These are phyloP conservation scores for Chiloscyllium plagiosum DNA, from an alignment of 2,113 vertebrate genomes.

Conservation along the genomic window DNA sequence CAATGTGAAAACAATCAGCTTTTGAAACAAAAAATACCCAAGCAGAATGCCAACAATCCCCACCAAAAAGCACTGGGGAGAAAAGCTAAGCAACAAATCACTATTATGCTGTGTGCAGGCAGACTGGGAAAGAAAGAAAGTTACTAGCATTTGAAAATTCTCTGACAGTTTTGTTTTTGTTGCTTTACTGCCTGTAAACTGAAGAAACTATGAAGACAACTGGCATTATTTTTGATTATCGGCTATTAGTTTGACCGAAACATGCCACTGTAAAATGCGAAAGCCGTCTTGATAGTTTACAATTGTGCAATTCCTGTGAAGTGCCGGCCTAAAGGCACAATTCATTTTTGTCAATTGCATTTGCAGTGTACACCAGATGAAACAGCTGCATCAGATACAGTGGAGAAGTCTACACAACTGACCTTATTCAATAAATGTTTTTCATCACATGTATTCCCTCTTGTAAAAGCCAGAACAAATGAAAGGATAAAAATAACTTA, in stretches of 20 bases:
- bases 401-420: neutral
- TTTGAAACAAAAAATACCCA: neutral
- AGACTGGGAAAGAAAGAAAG: neutral
- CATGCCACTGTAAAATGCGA: neutral
- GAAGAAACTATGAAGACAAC: neutral
- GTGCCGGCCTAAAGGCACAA: neutral
- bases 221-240: neutral
- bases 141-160: neutral
- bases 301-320: neutral
- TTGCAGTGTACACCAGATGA: neutral
- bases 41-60: neutral
- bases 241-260: neutral
- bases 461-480: neutral
- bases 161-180: neutral
- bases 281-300: neutral
- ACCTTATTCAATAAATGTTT: neutral
- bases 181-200: neutral
- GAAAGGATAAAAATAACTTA: neutral
- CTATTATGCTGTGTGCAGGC: neutral
- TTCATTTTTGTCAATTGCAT: neutral
- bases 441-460: neutral
- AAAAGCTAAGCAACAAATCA: neutral
- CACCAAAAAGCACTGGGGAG: neutral
- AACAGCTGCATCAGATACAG: neutral
- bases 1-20: neutral